phyloP scores from a whole-genome alignment of 2,797 vertebrate species.

The Thamnophis elegans region DNA sequence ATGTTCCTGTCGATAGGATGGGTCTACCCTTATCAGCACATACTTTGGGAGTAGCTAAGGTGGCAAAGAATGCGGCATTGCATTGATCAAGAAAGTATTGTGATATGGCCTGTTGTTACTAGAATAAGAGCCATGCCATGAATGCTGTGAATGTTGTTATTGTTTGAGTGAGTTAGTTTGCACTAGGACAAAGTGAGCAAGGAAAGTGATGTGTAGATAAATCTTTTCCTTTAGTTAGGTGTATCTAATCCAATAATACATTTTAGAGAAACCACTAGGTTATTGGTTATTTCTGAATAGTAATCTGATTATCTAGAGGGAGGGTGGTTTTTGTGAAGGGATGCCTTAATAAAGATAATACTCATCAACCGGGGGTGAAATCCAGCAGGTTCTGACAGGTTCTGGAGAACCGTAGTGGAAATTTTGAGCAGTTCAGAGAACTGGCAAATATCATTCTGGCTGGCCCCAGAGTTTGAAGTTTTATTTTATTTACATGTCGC shows the following conservation, averaged over 20 bases:
- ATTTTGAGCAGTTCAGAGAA: no score
- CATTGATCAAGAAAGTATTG: slow-evolving; percentile 7
- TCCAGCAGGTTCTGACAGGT: no score
- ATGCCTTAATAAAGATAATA: not conserved
- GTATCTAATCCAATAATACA: not conserved
- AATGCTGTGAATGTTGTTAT: not conserved
- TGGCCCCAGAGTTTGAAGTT: no score
- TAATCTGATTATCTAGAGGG: not conserved
- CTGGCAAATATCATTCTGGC: no score
- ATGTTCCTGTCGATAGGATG: not conserved
- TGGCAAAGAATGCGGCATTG: not conserved
- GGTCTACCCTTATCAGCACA: not conserved
- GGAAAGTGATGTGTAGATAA: slow-evolving; percentile 30
- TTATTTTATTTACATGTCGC: no score
- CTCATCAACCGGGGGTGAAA: not conserved
- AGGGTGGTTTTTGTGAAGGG: not conserved
- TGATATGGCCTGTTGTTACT: slow-evolving; percentile 15
- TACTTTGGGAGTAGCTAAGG: slow-evolving; percentile 19
- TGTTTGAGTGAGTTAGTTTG: not conserved
- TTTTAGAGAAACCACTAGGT: not conserved
- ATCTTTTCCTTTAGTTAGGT: not conserved
- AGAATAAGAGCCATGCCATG: not conserved
- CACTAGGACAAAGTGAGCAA: slow-evolving; percentile 24
- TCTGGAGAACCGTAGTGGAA: no score
- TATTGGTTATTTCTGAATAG: not conserved